Evolutionary conservation across 1,140 invertebrate genomes (phyloP).

Genomic region (Drosophila bocqueti): DNA sequence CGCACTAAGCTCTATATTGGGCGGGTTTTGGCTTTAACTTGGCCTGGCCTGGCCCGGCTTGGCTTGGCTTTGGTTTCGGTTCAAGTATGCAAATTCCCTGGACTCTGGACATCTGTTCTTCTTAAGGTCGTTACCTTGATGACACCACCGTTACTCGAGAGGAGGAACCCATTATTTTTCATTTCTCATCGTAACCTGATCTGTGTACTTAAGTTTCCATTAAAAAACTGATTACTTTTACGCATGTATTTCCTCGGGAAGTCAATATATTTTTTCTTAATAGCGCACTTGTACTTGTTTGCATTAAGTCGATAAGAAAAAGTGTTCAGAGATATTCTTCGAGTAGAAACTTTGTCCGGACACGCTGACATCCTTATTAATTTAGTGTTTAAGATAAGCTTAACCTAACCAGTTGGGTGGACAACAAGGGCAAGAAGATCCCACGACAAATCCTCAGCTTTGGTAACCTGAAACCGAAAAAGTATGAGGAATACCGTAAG

Average conservation of each 20-base stretch:
- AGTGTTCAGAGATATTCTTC: conserved; percentile 1
- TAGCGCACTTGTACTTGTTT: conserved; percentile 18
- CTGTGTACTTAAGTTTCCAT: conserved; percentile 48
- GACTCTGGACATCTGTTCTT: conserved; percentile 35
- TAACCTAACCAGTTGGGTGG: neutral
- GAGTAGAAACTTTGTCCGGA: conserved; percentile 1
- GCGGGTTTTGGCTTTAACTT: conserved; percentile 15
- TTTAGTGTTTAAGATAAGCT: conserved; percentile 11
- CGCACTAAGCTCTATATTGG: conserved; percentile 35
- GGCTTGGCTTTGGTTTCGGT: conserved; percentile 16
- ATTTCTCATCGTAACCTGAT: conserved; percentile 40
- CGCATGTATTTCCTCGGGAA: conserved; percentile 38
- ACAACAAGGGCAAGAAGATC: conserved; percentile 9
- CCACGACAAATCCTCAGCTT: conserved; percentile 3
- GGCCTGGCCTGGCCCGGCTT: neutral
- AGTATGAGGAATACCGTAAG: conserved; percentile 6
- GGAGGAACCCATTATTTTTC: conserved; percentile 35
- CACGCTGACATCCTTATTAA: conserved; percentile 16
- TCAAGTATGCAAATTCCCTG: conserved; percentile 42
- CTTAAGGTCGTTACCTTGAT: conserved; percentile 48
- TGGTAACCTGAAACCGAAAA: conserved; percentile 9
- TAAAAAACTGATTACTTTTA: conserved; percentile 42
- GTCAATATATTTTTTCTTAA: conserved; percentile 26
- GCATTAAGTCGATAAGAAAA: conserved; percentile 13
- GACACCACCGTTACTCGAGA: conserved; percentile 39